Evolutionary conservation across 2,888 invertebrate genomes (phyloP), one percentile per base, ranked within the genome.

Genomic region (Nemapogon koenigi): DNA sequence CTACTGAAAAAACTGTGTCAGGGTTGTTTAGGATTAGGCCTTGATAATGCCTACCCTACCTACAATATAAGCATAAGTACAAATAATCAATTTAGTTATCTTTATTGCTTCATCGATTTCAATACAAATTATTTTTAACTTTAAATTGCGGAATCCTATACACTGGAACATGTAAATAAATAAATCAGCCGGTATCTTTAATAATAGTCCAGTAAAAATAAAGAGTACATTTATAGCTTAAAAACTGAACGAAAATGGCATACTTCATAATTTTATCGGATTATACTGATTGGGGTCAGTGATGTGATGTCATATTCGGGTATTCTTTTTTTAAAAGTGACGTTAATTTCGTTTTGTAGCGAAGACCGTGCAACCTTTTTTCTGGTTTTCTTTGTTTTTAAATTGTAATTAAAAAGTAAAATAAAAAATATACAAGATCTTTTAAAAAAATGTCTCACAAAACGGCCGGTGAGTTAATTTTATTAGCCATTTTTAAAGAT

Each of bases 251-350:
- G 22, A 22, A 22, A 22, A 22, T 22, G 6, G 22, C 22, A 7
- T 8, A 22, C 6, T 7, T 22, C 22, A 22, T 22, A 7, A 22
- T 22, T 22, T 22, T 22, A 7, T 7, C 6, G 8, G 6, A 22
- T 11, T 26, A 26, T 3, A 3, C n/a, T 4, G 22, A 6, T 22
- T 22, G 22, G 8, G 14, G 15, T 3, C n/a, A n/a, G 13, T 8
- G 29, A 14, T 2, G 63, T 76, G 76, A 75, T 72, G 70, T 76
- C 75, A 75, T 69, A 59, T 46, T 45, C 49, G 52, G 55, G 16
- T 3, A 50, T 49, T 52, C 52, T 60, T 70, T 72, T 69, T 73
- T 73, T 73, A 73, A 67, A 65, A 56, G 68, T 75, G 72, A 76
- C 73, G 72, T 65, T 50, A 46, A 49, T 48, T 47, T 56, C 51